These are phyloP conservation scores for Botia almorhae DNA, from an alignment of 2,797 vertebrate genomes.

Conservation along the genomic window DNA sequence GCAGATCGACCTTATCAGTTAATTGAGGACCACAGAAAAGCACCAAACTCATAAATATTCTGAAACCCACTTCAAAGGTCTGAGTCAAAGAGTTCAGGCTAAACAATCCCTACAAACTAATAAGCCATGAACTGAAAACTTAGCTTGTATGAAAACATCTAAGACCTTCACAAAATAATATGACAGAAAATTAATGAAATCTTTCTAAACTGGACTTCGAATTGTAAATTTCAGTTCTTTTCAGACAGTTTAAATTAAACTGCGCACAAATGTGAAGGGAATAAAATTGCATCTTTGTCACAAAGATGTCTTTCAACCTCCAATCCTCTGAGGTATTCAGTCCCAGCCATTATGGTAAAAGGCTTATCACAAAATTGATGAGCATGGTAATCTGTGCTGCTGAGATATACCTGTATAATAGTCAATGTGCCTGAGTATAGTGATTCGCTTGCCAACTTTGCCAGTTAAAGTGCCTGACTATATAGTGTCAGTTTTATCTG, in stretches of 20 bases:
- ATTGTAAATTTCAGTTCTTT: slow-evolving; percentile 16
- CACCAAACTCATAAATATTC: slow-evolving; percentile 21
- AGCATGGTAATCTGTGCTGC: slow-evolving; percentile 12
- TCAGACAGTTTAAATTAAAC: slow-evolving; percentile 19
- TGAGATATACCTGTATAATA: slow-evolving; percentile 17
- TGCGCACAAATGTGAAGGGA: not conserved
- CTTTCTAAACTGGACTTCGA: slow-evolving; percentile 15
- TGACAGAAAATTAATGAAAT: slow-evolving; percentile 18
- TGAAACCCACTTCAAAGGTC: slow-evolving; percentile 12
- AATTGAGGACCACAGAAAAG: slow-evolving; percentile 7
- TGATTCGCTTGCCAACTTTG: slow-evolving; percentile 24
- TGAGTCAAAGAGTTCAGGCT: not conserved
- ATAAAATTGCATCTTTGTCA: slow-evolving; percentile 31
- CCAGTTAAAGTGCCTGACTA: slow-evolving; percentile 35
- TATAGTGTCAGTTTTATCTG: not conserved
- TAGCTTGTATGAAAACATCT: slow-evolving; percentile 11
- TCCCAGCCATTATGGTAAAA: slow-evolving; percentile 29
- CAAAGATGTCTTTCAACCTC: slow-evolving; percentile 31
- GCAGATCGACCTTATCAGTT: slow-evolving; percentile 26
- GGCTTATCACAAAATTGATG: slow-evolving; percentile 14
- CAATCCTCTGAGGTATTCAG: slow-evolving; percentile 22
- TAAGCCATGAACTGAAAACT: slow-evolving; percentile 16
- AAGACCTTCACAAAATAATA: slow-evolving; percentile 31
- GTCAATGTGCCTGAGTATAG: slow-evolving; percentile 29
- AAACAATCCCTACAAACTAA: slow-evolving; percentile 16